Percentiles rank a stretch among this genome's conserved stretches.
Evolutionary conservation across 2,888 invertebrate genomes (phyloP).

Genomic region (Achlya flavicornis): DNA sequence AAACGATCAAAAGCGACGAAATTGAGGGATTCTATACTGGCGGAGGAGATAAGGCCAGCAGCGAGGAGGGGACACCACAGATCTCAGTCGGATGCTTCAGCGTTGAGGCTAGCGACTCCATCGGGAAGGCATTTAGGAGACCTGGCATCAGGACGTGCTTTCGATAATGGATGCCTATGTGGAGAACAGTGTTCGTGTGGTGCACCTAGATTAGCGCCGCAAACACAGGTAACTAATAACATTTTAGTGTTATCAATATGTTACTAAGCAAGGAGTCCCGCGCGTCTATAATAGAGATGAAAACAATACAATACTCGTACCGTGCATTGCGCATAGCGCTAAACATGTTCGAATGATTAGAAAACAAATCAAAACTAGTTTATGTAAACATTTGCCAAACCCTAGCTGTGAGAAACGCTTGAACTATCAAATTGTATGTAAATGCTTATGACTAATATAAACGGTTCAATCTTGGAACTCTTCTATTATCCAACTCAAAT

Average conservation of each 20-base stretch:
- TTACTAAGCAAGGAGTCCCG: no score
- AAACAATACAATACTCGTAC: no score
- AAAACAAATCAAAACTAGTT: neutral
- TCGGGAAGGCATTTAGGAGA: slow-evolving; percentile 92
- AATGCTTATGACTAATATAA: slow-evolving; percentile 9
- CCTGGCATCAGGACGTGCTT: slow-evolving; percentile 96
- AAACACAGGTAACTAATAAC: slow-evolving; percentile 66
- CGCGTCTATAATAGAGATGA: no score
- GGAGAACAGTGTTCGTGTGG: slow-evolving; percentile 88
- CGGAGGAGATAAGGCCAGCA: slow-evolving; percentile 77
- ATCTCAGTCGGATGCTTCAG: slow-evolving; percentile 92
- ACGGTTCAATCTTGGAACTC: neutral
- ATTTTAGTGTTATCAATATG: neutral
- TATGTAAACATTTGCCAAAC: slow-evolving; percentile 5
- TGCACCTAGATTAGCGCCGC: slow-evolving; percentile 77
- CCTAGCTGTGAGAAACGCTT: neutral
- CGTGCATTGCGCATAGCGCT: no score
- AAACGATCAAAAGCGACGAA: slow-evolving; percentile 72
- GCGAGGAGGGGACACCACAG: slow-evolving; percentile 83
- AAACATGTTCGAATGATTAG: neutral
- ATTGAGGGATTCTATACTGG: slow-evolving; percentile 72
- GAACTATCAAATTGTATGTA: neutral
- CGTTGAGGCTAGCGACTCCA: slow-evolving; percentile 81
- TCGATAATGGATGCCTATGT: slow-evolving; percentile 97
- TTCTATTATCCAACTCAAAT: neutral